Percentiles rank a stretch among this genome's conserved stretches.
phyloP scores from a whole-genome alignment of 2,888 invertebrate genomes.

The Clivina fossor region DNA sequence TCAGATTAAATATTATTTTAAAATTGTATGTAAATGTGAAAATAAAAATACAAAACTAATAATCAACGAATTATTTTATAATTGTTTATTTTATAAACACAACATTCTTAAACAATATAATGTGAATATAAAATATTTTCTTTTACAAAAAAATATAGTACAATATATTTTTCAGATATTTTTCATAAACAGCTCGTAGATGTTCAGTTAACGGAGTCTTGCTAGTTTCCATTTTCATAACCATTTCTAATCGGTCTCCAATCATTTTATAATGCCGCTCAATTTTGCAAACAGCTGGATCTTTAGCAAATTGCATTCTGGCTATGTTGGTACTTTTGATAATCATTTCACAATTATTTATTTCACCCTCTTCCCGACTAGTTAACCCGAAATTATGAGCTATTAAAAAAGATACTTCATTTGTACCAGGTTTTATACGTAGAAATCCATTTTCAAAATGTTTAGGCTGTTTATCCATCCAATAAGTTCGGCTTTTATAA shows the following conservation, averaged over 20 bases:
- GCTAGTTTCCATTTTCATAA: conserved; percentile 60
- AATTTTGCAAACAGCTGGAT: conserved; percentile 57
- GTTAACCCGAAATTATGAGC: conserved; percentile 66
- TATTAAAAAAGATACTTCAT: conserved; percentile 57
- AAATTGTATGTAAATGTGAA: too few species aligned
- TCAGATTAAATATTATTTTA: too few species aligned
- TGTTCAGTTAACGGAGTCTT: conserved; percentile 58
- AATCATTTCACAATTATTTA: conserved; percentile 47
- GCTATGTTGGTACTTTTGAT: conserved; percentile 55
- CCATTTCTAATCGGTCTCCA: conserved; percentile 53
- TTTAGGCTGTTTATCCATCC: conserved; percentile 60
- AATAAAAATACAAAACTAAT: too few species aligned
- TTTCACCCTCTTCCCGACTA: conserved; percentile 61
- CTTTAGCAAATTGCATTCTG: conserved; percentile 58
- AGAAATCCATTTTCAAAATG: conserved; percentile 66
- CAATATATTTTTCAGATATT: too few species aligned
- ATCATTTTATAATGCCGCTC: conserved; percentile 51
- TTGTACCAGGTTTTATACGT: conserved; percentile 59
- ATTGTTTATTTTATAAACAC: too few species aligned
- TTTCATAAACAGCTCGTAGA: conserved; percentile 57
- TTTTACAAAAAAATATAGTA: too few species aligned
- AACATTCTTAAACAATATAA: too few species aligned
- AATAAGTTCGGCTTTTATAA: conserved; percentile 57
- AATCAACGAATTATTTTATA: too few species aligned
- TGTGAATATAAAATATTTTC: too few species aligned